Conservation (phyloP, 1,140 invertebrate genomes). For the Rhopalosiphum maidis region DNA sequence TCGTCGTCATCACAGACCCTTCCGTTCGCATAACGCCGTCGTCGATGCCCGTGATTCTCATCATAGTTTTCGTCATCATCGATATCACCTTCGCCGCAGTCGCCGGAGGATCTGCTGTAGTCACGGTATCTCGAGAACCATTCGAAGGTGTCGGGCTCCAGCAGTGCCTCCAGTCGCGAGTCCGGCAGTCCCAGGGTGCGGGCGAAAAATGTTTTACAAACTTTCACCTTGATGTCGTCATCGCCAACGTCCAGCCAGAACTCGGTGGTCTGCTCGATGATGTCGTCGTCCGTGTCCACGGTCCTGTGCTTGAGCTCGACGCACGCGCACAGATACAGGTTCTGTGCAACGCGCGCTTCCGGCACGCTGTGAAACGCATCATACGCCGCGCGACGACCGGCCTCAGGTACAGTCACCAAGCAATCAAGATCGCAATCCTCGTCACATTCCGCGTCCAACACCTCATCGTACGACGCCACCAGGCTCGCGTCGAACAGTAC, state of each 20-base stretch:
- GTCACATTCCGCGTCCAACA: not conserved
- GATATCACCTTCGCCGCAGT: not conserved
- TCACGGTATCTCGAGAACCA: not conserved
- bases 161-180: not conserved
- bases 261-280: not conserved
- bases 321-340: not conserved
- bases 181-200: not conserved
- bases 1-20: not conserved
- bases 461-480: not conserved
- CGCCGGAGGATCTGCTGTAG: no score
- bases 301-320: not conserved
- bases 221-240: not conserved
- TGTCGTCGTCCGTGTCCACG: not conserved
- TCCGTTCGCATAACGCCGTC: not conserved
- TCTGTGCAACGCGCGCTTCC: not conserved
- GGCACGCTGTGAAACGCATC: not conserved
- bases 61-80: not conserved
- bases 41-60: not conserved
- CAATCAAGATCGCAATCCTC: not conserved
- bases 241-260: not conserved
- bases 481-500: not conserved
- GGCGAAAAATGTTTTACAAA: conserved; percentile 33
- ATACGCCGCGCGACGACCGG: not conserved
- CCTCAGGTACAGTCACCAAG: not conserved
- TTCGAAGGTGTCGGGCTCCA: not conserved